Base-by-base conservation (phyloP, 2,888 invertebrate species). In the Cosmorhoe ocellata region DNA sequence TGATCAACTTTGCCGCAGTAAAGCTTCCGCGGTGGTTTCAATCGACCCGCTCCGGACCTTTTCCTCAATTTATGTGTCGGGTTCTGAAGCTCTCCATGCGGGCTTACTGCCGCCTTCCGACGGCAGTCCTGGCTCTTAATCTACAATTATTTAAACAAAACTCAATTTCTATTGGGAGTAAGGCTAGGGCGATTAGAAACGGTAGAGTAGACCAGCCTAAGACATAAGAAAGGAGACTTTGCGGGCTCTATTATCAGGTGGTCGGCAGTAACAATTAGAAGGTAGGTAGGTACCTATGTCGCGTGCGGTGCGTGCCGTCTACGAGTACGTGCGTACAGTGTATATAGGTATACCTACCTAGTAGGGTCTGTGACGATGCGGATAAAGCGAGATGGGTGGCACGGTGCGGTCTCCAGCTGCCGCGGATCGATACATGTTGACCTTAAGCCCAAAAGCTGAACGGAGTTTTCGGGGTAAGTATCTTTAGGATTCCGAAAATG, bases 361-460 rank as follows among this genome's bases (percentile, higher is more conserved):
- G 51, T 43, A 48, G 27, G 56, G 64, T 61, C 60, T 59, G 42
- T 53, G 49, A 43, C 56, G 62, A 57, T 62, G 64, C 64, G 61
- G 63, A 62, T 67, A 63, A 67, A 69, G 64, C 60, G 63, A 65
- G 67, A 67, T 65, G 59, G 63, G 64, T 58, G 59, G 58, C 64
- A 66, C 69, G 77, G 76, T 70, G 76, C 75, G 78, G 74, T 74
- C 71, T 67, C 78, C 79, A 79, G 79, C 77, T 79, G 74, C 73
- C 76, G 75, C 78, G 77, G 84, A 86, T 88, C 87, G 80, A 88
- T 87, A 84, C 68, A 56, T 67, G 66, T 73, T 75, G 84, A 82
- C 81, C 81, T 82, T 81, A 83, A 76, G 64, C 74, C 74, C 73
- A 64, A 71, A 69, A 68, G 59, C 66, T 67, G 66, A 71, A 73